Conservation (phyloP, 1,140 invertebrate species). For the Potamilus streckersoni region DNA sequence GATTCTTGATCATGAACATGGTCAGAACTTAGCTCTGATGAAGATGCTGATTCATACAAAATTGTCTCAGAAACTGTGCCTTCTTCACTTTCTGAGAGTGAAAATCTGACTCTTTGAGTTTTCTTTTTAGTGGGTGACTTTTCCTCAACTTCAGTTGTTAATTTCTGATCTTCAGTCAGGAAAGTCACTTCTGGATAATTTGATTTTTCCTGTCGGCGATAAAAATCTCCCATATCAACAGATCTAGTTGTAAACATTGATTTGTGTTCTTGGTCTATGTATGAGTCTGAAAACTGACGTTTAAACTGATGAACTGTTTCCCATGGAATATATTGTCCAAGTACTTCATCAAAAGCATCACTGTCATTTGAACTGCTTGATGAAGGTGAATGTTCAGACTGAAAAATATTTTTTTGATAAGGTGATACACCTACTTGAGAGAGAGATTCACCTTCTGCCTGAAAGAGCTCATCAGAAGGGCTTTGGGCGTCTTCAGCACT, state of each 20-base stretch:
- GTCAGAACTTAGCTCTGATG: not conserved
- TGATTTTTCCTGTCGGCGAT: constrained; percentile 35
- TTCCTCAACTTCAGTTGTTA: constrained; percentile 9
- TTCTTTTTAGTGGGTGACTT: constrained; percentile 31
- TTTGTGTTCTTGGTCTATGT: constrained; percentile 49
- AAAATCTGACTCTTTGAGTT: constrained; percentile 40
- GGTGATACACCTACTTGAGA: too few species aligned
- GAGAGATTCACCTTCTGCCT: too few species aligned
- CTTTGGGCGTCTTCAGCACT: not conserved
- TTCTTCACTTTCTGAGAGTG: constrained; percentile 14
- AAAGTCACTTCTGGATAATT: constrained; percentile 22
- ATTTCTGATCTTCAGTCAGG: constrained; percentile 5
- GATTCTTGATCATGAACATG: constrained; percentile 17
- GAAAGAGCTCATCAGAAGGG: too few species aligned
- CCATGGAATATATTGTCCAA: constrained; percentile 55
- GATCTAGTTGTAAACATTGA: constrained; percentile 39
- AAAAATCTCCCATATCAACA: constrained; percentile 59
- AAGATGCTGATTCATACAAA: too few species aligned
- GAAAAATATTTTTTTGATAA: too few species aligned
- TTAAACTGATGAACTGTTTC: constrained; percentile 59
- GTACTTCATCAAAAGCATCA: constrained; percentile 51
- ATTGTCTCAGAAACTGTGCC: too few species aligned
- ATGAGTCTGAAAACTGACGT: constrained; percentile 60
- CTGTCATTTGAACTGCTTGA: constrained; percentile 48
- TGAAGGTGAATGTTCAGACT: constrained; percentile 25